phyloP scores from a whole-genome alignment of 2,888 invertebrate species.

The Lamellibrachia satsuma region DNA sequence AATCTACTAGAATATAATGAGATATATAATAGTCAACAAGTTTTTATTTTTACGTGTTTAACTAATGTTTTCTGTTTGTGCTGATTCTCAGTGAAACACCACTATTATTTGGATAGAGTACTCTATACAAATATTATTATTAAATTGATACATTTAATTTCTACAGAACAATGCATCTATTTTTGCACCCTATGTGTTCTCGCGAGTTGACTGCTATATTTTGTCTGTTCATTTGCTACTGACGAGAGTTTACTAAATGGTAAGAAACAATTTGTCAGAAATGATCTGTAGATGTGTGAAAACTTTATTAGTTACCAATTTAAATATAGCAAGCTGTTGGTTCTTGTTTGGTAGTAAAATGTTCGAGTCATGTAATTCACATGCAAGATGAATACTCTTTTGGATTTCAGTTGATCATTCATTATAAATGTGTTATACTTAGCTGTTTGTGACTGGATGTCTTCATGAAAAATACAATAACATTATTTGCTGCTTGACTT shows the following conservation, averaged over 20 bases:
- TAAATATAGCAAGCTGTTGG: background rate
- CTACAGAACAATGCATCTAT: background rate
- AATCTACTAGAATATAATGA: background rate
- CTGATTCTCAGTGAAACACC: no score
- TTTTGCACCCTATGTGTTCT: background rate
- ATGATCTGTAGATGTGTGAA: background rate
- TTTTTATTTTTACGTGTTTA: background rate
- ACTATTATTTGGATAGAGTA: background rate
- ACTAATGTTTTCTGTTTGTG: no score
- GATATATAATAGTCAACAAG: background rate
- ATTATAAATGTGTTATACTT: background rate
- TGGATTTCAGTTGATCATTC: background rate
- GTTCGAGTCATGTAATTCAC: background rate
- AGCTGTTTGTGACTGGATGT: background rate
- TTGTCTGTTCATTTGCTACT: background rate
- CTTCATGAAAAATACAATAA: background rate
- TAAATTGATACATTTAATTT: constrained; percentile 3
- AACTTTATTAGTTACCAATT: background rate
- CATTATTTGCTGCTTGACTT: background rate
- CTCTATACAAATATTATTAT: background rate
- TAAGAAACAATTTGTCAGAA: background rate
- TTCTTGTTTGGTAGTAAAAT: background rate
- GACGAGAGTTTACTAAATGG: background rate
- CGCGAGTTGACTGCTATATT: background rate
- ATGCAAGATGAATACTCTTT: background rate